These are phyloP conservation scores for Ypsolopha sequella DNA, from an alignment of 2,888 invertebrate genomes.

Conservation along the genomic window DNA sequence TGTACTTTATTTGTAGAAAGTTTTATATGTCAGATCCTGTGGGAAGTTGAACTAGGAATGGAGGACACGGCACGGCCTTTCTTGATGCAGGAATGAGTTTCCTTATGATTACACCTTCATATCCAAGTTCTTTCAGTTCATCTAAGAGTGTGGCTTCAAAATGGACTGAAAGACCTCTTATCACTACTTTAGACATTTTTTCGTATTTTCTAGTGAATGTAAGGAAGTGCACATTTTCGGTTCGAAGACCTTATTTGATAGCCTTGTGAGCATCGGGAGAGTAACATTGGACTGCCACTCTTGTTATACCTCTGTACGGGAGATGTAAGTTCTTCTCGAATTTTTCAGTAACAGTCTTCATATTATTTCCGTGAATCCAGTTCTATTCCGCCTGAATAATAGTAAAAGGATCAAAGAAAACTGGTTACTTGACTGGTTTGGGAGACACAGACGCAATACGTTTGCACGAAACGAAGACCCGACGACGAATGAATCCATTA, in stretches of 20 bases:
- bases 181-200: not conserved
- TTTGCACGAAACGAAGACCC: too few species aligned
- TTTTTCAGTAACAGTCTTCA: not conserved
- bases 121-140: not conserved
- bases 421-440: too few species aligned
- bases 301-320: not conserved
- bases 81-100: not conserved
- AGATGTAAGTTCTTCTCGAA: not conserved
- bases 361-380: not conserved
- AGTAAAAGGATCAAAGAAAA: too few species aligned
- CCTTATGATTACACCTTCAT: not conserved
- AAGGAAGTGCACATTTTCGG: not conserved
- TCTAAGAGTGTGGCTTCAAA: not conserved
- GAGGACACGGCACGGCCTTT: not conserved
- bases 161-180: not conserved
- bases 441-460: too few species aligned
- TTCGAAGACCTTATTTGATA: not conserved
- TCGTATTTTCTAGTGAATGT: conserved; percentile 1
- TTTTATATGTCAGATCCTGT: not conserved
- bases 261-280: not conserved
- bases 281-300: not conserved
- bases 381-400: not conserved
- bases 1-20: not conserved
- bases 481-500: too few species aligned
- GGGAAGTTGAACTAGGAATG: not conserved